Evolutionary conservation across 1,140 invertebrate species (phyloP).

Genomic region (Semibalanus balanoides): DNA sequence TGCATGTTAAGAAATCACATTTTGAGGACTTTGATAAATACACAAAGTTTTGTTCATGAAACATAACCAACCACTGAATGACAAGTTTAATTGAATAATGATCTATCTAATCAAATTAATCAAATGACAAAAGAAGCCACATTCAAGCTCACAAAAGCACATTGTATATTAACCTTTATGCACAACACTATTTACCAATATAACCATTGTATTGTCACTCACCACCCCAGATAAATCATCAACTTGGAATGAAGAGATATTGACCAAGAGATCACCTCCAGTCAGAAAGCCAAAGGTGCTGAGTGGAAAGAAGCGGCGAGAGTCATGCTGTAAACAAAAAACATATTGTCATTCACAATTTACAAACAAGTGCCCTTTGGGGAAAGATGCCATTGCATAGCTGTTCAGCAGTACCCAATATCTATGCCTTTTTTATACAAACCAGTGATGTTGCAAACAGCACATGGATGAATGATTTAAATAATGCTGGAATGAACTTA

Average conservation of each 20-base stretch:
- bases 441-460: not conserved
- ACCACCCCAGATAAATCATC: not conserved
- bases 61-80: no score
- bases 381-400: no score
- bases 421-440: not conserved
- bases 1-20: no score
- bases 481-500: not conserved
- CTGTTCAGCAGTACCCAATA: not conserved
- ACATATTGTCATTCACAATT: no score
- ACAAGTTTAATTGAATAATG: not conserved
- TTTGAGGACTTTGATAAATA: not conserved
- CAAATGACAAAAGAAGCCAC: not conserved
- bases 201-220: not conserved
- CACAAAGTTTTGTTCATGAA: no score
- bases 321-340: not conserved
- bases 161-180: not conserved
- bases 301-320: not conserved
- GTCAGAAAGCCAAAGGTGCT: slow-evolving; percentile 4
- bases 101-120: not conserved
- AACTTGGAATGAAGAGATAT: slow-evolving; percentile 15
- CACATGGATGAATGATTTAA: not conserved
- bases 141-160: not conserved
- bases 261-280: not conserved
- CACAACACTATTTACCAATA: not conserved
- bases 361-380: no score